Base-by-base conservation (phyloP, 2,888 invertebrate genomes). In the Amblyjoppa fuscipennis region DNA sequence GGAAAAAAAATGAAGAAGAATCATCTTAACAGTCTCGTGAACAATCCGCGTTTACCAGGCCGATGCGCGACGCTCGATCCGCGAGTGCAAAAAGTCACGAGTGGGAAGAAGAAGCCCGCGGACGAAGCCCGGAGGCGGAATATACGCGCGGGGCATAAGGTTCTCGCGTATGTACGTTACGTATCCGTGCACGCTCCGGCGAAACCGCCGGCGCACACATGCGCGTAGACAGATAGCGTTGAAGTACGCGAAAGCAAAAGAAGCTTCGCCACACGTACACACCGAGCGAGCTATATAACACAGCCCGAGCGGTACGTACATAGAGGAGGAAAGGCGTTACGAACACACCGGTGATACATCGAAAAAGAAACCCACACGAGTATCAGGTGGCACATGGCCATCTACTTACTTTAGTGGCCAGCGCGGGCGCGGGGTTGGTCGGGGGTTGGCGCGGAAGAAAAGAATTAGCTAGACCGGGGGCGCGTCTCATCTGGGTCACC, bases 401-500 rank as follows among this genome's bases (percentile, higher is more conserved):
- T 93, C 92, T 93, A 93, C 92, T 93, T 93, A 93, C 92, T 93
- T 92, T 91, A 91, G 93, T 91, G 93, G 92, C 92, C 92, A 92
- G 91, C 91, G 92, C 90, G 71, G 51, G 85, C 78, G 78, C 76
- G 82, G 70, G 82, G 45, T 16, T 49, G 45, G 13, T 13, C 45
- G 45, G 45, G 45, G 45, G 45, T 49, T 1, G 71, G 79, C 77
- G 76, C 66, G 91, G 92, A 93, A 92, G 93, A 93, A 93, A 93
- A 93, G 93, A 93, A 93, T 93, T 93, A 93, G 93, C 93, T 93
- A 92, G 93, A 93, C 93, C 64, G 64, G 92, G 90, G 92, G 92
- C 92, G 92, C 93, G 93, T 93, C 93, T 93, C 93, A 93, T 93
- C 93, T 93, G 91, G 93, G 93, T 93, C 93, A 93, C 93, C 85